phyloP scores from a whole-genome alignment of 2,113 vertebrate genomes.

The Sarotherodon lohbergeri region DNA sequence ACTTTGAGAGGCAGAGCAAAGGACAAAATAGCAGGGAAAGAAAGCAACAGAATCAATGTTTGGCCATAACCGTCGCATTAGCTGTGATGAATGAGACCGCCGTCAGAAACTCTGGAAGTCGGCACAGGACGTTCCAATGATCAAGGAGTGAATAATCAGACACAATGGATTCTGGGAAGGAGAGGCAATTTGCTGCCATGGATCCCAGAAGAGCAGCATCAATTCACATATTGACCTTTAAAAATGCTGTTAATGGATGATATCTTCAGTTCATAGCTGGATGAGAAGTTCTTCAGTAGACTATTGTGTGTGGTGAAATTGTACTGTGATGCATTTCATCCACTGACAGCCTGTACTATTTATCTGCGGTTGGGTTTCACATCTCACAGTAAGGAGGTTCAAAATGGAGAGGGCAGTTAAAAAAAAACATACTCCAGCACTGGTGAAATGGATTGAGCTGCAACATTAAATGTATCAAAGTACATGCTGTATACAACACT shows the following conservation, averaged over 20 bases:
- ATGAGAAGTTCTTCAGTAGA: neutral
- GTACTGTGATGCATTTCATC: neutral
- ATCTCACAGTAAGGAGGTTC: neutral
- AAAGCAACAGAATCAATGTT: constrained; percentile 55
- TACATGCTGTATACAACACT: neutral
- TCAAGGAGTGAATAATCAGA: constrained; percentile 53
- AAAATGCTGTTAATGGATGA: constrained; percentile 45
- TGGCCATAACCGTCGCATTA: constrained; percentile 56
- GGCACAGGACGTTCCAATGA: constrained; percentile 38
- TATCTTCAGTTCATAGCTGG: constrained; percentile 28
- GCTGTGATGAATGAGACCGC: constrained; percentile 38
- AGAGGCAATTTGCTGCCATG: constrained; percentile 38
- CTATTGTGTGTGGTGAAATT: neutral
- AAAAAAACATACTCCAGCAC: neutral
- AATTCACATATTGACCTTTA: constrained; percentile 60
- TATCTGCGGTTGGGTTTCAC: neutral
- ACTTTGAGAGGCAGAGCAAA: constrained; percentile 19
- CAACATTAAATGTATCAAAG: neutral
- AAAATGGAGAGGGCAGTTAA: neutral
- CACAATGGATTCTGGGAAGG: constrained; percentile 53
- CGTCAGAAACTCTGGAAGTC: constrained; percentile 28
- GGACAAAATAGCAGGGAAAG: constrained; percentile 10
- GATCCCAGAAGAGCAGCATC: constrained; percentile 37
- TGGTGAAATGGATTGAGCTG: neutral
- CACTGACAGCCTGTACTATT: neutral